Conservation (phyloP, 2,797 vertebrate genomes). For the Danio albolineatus region DNA sequence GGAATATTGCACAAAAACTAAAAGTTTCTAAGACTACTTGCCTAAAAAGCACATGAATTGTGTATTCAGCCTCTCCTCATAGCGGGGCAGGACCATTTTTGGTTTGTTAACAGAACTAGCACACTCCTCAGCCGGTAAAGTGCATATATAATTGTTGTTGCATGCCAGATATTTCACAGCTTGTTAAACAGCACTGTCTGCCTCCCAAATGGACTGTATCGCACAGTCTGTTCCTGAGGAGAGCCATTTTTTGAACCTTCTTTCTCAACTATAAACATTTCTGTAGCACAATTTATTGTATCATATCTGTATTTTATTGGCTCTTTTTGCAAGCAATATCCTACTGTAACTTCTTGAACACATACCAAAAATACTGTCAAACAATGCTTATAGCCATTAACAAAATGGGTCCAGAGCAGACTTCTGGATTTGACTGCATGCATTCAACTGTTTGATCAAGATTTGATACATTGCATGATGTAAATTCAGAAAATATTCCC, state of each 20-base stretch:
- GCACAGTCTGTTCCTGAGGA: slow-evolving; percentile 12
- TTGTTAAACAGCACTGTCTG: slow-evolving; percentile 19
- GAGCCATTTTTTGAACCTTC: background rate
- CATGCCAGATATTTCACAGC: slow-evolving; percentile 11
- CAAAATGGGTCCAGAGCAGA: slow-evolving; percentile 17
- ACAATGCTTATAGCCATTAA: slow-evolving; percentile 18
- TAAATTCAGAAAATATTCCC: slow-evolving; percentile 1
- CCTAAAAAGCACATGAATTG: background rate
- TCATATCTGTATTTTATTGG: background rate
- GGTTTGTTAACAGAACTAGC: background rate
- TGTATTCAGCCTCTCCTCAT: background rate
- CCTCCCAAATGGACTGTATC: background rate
- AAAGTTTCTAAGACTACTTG: background rate
- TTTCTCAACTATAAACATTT: slow-evolving; percentile 13
- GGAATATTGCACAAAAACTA: background rate
- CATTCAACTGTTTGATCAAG: background rate
- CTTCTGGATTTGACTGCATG: slow-evolving; percentile 8
- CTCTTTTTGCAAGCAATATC: slow-evolving; percentile 6
- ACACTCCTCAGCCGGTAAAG: background rate
- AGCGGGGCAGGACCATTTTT: background rate
- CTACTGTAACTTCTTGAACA: slow-evolving; percentile 9
- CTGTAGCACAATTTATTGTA: background rate
- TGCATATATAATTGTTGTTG: slow-evolving; percentile 1
- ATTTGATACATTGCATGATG: slow-evolving; percentile 20
- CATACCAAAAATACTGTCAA: slow-evolving; percentile 29